A percentile compares a stretch with the other conserved stretches of the same genome.
Conservation (phyloP, 2,113 vertebrate species). For the Plotosus lineatus region DNA sequence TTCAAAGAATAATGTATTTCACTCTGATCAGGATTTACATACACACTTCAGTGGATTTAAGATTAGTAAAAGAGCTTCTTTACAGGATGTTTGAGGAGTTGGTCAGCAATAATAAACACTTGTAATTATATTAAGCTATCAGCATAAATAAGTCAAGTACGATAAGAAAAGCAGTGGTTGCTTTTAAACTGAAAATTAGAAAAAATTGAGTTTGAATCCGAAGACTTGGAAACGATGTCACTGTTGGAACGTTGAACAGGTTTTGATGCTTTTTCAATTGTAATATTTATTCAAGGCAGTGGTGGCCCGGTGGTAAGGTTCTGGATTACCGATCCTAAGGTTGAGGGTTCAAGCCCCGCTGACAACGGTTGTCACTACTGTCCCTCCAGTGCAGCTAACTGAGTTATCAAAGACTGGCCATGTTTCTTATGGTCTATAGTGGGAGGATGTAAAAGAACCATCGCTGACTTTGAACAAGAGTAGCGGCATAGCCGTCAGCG, state of each 20-base stretch:
- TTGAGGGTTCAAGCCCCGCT: too few relatives aligned
- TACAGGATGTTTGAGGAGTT: conserved; percentile 27
- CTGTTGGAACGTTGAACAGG: background rate
- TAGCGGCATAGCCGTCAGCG: too few relatives aligned
- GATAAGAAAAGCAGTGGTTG: conserved; percentile 11
- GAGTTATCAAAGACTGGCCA: too few relatives aligned
- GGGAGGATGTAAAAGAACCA: too few relatives aligned
- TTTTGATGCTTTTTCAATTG: too few relatives aligned
- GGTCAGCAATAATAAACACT: conserved; percentile 45
- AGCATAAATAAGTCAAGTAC: conserved; percentile 25
- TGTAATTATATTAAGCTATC: conserved; percentile 36
- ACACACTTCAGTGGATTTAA: conserved; percentile 3
- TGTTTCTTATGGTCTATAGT: too few relatives aligned
- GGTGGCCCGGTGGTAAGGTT: too few relatives aligned
- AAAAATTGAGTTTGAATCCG: background rate
- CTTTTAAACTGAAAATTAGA: background rate
- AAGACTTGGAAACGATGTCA: background rate
- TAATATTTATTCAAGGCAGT: too few relatives aligned
- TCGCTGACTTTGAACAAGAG: too few relatives aligned
- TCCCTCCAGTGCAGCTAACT: too few relatives aligned
- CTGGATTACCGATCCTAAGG: too few relatives aligned
- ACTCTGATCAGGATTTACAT: conserved; percentile 30
- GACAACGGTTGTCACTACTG: too few relatives aligned
- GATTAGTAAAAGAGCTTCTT: conserved; percentile 13
- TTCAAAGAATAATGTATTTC: conserved; percentile 16